phyloP scores from a whole-genome alignment of 2,113 vertebrate species.

The Epinephelus lanceolatus region DNA sequence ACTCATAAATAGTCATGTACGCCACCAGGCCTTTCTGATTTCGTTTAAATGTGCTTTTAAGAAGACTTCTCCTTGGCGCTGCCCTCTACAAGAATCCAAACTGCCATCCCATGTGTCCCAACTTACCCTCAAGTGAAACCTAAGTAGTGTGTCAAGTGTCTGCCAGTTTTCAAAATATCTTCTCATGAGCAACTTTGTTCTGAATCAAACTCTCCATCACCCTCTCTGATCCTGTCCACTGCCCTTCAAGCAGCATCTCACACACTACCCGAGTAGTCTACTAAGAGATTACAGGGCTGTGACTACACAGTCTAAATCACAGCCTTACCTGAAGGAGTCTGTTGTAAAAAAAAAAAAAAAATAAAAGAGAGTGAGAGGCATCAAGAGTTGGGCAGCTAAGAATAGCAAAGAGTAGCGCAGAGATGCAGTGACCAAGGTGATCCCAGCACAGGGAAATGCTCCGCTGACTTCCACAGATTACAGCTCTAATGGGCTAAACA shows the following conservation, averaged over 20 bases:
- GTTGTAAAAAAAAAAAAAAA: neutral
- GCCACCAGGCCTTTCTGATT: neutral
- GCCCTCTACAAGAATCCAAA: neutral
- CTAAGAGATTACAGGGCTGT: conserved; percentile 44
- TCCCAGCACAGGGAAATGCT: conserved; percentile 43
- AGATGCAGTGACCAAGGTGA: conserved; percentile 68
- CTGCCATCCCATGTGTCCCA: neutral
- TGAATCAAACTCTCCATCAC: neutral
- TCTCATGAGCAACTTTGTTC: neutral
- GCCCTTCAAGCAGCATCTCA: neutral
- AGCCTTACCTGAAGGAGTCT: conserved; percentile 39
- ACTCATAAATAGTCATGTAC: neutral
- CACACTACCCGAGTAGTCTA: neutral
- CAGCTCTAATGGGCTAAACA: conserved; percentile 72
- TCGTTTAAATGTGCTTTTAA: neutral
- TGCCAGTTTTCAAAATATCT: neutral
- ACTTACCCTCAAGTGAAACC: neutral
- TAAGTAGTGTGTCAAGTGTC: neutral
- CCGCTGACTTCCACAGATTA: conserved; percentile 66
- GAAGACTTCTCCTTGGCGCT: neutral
- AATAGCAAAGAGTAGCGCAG: conserved; percentile 64
- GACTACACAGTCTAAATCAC: conserved; percentile 44
- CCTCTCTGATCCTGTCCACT: neutral
- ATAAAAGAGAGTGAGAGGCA: neutral
- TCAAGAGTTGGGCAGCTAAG: conserved; percentile 52